phyloP scores from a whole-genome alignment of 2,113 vertebrate species.

The Corythornis madagascariensis region DNA sequence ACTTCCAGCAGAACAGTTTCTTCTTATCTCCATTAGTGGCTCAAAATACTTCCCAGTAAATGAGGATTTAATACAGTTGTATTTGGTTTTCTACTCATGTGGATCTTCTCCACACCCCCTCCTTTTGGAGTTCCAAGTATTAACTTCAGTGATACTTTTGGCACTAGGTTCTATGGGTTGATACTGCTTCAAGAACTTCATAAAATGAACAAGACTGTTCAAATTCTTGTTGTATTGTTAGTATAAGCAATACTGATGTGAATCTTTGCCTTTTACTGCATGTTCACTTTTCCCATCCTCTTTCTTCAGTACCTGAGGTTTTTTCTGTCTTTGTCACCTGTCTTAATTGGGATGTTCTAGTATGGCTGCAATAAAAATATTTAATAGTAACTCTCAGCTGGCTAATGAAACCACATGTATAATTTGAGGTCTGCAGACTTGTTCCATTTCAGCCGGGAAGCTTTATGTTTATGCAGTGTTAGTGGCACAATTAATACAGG shows the following conservation, averaged over 20 bases:
- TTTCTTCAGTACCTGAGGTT: not conserved
- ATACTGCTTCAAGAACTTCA: not conserved
- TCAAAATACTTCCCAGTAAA: not conserved
- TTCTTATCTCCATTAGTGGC: not conserved
- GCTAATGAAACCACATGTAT: not conserved
- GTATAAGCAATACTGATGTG: not conserved
- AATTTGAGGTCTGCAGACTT: not conserved
- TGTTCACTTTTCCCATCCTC: not conserved
- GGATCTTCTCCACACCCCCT: not conserved
- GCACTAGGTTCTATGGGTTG: not conserved
- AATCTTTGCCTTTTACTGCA: not conserved
- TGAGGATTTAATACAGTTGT: not conserved
- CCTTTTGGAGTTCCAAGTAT: not conserved
- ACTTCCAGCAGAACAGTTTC: not conserved
- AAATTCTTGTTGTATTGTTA: not conserved
- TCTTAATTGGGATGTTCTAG: not conserved
- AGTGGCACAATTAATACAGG: not conserved
- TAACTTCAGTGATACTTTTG: not conserved
- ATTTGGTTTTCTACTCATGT: not conserved
- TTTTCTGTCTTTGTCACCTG: not conserved
- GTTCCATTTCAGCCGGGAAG: not conserved
- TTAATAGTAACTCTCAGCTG: not conserved
- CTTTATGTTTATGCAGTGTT: conserved; percentile 3
- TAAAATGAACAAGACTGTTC: not conserved
- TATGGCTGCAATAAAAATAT: not conserved